Evolutionary conservation across 2,113 vertebrate species (phyloP).

Genomic region (Tetraodon nigroviridis): DNA sequence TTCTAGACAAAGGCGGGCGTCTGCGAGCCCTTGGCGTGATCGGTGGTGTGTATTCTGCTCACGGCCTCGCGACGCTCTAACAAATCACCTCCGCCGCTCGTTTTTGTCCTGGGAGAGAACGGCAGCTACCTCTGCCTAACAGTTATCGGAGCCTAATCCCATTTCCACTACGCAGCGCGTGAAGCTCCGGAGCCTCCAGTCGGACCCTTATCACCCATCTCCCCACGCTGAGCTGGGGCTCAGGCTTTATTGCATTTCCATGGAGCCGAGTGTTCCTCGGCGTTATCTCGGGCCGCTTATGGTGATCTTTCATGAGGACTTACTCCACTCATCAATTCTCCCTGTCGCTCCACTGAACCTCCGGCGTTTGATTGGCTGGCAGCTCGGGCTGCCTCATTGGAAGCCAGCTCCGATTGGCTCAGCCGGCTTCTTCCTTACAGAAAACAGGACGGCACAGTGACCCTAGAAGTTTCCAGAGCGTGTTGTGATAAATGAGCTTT

Average conservation of each 20-base stretch:
- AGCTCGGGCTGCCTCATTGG: constrained; percentile 21
- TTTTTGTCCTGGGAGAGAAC: constrained; percentile 34
- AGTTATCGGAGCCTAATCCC: constrained; percentile 29
- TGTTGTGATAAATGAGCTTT: constrained; percentile 64
- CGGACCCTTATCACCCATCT: constrained; percentile 49
- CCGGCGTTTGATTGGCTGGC: constrained; percentile 36
- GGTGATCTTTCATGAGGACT: constrained; percentile 65
- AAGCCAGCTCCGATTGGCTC: constrained; percentile 51
- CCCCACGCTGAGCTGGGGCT: constrained; percentile 47
- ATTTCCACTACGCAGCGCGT: constrained; percentile 23
- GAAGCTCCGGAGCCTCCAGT: constrained; percentile 16
- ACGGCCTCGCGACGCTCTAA: constrained; percentile 7
- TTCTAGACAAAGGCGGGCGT: not conserved
- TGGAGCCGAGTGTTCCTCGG: constrained; percentile 49
- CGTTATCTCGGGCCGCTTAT: constrained; percentile 65
- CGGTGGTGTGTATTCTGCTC: constrained; percentile 33
- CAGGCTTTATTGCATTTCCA: constrained; percentile 66
- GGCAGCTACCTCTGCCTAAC: constrained; percentile 7
- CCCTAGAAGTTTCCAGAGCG: constrained; percentile 52
- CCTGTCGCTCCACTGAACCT: constrained; percentile 42
- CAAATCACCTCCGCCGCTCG: constrained; percentile 23
- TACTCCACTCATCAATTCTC: constrained; percentile 66
- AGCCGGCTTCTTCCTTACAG: constrained; percentile 59
- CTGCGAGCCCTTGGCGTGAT: constrained; percentile 29
- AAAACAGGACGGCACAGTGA: constrained; percentile 45